Base-by-base conservation (phyloP, 2,888 invertebrate genomes). In the Ditula angustiorana region DNA sequence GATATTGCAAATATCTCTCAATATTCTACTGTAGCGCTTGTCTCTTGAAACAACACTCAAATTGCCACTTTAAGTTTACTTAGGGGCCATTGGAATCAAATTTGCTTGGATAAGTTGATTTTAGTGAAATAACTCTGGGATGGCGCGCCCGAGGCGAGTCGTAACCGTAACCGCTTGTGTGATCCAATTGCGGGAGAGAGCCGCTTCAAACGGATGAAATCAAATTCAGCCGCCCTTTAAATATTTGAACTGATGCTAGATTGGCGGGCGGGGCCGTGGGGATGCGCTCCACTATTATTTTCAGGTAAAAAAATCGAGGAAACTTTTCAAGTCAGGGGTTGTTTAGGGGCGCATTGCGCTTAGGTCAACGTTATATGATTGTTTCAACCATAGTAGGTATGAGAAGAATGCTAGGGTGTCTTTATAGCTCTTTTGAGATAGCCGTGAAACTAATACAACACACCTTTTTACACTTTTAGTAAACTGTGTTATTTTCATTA, bases 161-260 rank as follows among this genome's bases (percentile, higher is more conserved):
- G 86, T 81, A 85, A 85, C 88, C 73, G 86, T 81, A 85, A 85
- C 88, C 86, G 85, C 82, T 86, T 81, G 86, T 87, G 90, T 89
- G 90, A 92, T 92, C 87, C 85, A 86, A 92, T 92, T 92, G 87
- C 81, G 85, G 83, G 69, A 77, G 74, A 71, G 74, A 76, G 77
- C 77, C 75, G 77, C 75, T 79, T 75, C 75, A 76, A 81, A 80
- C 78, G 78, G 76, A 79, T 72, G 79, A 77, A 87, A 89, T 89
- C 86, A 81, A 85, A 91, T 88, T 88, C 86, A 75, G 79, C 75
- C 82, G 81, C 85, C 87, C 88, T 90, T 90, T 90, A 90, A 92
- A 93, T 92, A 92, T 92, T 92, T 90, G 87, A 92, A 86, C 78
- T 84, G 80, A 77, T 76, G 82, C 79, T 80, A 69, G 62, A 66